Evolutionary conservation across 2,113 vertebrate species (phyloP), one percentile per base, ranked within the genome.

Genomic region (Aegotheles bennettii): DNA sequence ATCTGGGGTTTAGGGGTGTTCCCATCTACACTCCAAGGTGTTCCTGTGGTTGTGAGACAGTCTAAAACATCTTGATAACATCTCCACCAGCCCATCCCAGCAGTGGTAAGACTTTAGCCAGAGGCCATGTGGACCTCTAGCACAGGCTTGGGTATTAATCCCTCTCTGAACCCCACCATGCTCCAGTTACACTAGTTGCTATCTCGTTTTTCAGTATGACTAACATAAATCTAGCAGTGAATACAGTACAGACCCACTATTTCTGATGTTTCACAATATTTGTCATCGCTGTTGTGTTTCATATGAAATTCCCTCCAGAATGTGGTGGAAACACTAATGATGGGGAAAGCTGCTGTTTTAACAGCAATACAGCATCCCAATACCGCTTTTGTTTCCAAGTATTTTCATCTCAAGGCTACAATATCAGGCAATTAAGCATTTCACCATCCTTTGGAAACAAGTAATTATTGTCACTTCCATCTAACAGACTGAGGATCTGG

Each of bases 381-480:
- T 38, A 80, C 87, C 0, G 3, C 70, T 69, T 92, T 80, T 83
- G 78, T 87, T 93, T 95, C 87, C 84, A 93, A 96, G 87, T 91
- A 83, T 93, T 96, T 95, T 93, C 47, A 79, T 93, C 93, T 95
- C 93, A 95, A 93, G 95, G 91, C 71, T 88, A 91, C 78, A 74
- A 86, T 89, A 91, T 90, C 76, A 94, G 61, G 79, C 90, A 97
- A 96, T 94, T 95, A 95, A 86, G 36, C 79, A 64, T 94, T 93
- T 77, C 75, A 29, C 45, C 42, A 60, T 51, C 75, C 21, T 67
- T 65, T 50, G 42, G 51, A 95, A 95, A 93, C 63, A 86, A 90
- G 59, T 29, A 61, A 90, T 96, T 93, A 87, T 91, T 89, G 89
- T 83, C 81, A 61, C 59, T 95, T 54, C 45, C 59, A 76, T 70